phyloP scores from a whole-genome alignment of 2,113 vertebrate genomes.

The Carettochelys insculpta region DNA sequence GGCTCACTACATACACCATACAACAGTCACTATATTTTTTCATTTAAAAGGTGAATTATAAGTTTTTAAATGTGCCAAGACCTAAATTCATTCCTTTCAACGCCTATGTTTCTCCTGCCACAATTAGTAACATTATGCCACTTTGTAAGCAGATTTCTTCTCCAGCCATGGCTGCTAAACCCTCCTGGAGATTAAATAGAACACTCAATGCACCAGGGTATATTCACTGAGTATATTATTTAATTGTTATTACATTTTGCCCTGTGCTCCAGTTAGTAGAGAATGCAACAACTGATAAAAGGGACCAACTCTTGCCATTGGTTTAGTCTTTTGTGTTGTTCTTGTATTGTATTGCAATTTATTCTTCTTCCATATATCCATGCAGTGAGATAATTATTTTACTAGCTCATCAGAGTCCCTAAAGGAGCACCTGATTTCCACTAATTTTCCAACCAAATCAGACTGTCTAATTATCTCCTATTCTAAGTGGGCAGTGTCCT shows the following conservation, averaged over 20 bases:
- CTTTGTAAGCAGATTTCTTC: not conserved
- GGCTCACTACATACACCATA: not conserved
- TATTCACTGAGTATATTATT: not conserved
- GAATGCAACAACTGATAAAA: not conserved
- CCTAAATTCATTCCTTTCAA: not conserved
- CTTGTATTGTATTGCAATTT: no score
- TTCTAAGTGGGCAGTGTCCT: not conserved
- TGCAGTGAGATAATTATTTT: not conserved
- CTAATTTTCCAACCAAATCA: not conserved
- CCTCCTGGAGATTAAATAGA: not conserved
- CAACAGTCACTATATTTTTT: not conserved
- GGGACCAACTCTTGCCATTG: not conserved
- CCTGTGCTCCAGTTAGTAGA: not conserved
- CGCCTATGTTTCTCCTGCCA: not conserved
- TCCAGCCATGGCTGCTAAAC: not conserved
- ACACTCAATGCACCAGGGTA: not conserved
- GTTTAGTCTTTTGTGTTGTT: not conserved
- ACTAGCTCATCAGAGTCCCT: not conserved
- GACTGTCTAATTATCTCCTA: not conserved
- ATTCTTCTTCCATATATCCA: not conserved
- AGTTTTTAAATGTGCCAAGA: not conserved
- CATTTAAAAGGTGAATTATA: not conserved
- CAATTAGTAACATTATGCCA: not conserved
- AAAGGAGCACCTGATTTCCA: not conserved
- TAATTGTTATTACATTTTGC: not conserved